A percentile compares a stretch with the other conserved stretches of the same genome.
Evolutionary conservation across 2,113 vertebrate species (phyloP).

Genomic region (Microtus richardsoni): DNA sequence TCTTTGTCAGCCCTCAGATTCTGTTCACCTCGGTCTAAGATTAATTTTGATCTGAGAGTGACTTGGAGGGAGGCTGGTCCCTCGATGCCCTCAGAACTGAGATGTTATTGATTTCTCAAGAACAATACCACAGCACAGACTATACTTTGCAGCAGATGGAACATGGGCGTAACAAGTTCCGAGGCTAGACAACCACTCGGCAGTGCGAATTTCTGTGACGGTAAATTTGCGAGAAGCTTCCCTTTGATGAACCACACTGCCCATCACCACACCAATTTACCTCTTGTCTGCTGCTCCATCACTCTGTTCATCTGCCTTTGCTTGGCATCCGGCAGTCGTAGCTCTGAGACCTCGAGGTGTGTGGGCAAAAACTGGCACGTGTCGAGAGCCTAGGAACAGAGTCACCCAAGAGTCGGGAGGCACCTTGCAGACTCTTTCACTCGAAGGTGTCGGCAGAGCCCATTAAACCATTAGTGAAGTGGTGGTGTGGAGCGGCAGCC

Average conservation of each 20-base stretch:
- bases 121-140: neutral
- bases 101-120: constrained; percentile 29
- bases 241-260: constrained; percentile 45
- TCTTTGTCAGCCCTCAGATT: neutral
- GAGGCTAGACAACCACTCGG: neutral
- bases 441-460: constrained; percentile 65
- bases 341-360: constrained; percentile 51
- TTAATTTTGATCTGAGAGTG: constrained; percentile 23
- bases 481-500: constrained; percentile 56
- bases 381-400: constrained; percentile 33
- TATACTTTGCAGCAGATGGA: neutral
- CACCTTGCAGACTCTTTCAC: neutral
- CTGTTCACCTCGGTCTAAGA: neutral
- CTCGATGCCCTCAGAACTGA: neutral
- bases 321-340: constrained; percentile 14
- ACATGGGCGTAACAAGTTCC: constrained; percentile 23
- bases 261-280: neutral
- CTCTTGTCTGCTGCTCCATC: constrained; percentile 16
- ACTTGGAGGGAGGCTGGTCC: neutral
- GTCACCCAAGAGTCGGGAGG: constrained; percentile 8
- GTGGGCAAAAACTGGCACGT: neutral
- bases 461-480: constrained; percentile 68
- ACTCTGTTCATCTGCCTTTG: constrained; percentile 59
- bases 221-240: constrained; percentile 18
- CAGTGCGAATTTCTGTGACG: constrained; percentile 26